Conservation (phyloP, 2,797 vertebrate species). For the Cyclopterus lumpus region DNA sequence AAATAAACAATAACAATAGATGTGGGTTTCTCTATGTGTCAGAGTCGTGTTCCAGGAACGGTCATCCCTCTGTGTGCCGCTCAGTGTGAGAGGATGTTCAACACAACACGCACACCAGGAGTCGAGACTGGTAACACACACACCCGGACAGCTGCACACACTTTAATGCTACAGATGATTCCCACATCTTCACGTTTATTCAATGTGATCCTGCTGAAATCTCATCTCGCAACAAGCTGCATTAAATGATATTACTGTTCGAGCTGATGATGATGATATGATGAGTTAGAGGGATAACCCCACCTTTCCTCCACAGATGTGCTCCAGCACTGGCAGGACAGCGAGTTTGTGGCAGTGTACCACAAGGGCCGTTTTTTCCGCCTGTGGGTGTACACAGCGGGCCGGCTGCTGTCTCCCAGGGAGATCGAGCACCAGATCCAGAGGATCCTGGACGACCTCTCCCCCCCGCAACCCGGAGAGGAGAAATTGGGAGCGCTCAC, state of each 20-base stretch:
- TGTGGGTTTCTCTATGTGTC: conserved; percentile 9
- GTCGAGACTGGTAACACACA: conserved; percentile 81
- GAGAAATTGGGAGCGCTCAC: conserved; percentile 89
- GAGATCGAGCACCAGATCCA: conserved; percentile 90
- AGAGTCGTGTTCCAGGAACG: conserved; percentile 86
- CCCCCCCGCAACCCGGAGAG: conserved; percentile 82
- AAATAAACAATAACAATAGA: background rate
- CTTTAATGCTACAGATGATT: background rate
- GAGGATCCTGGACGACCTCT: conserved; percentile 86
- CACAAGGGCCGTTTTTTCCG: conserved; percentile 88
- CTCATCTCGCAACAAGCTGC: background rate
- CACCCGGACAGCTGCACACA: conserved; percentile 4
- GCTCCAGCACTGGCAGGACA: conserved; percentile 87
- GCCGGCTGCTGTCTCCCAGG: conserved; percentile 84
- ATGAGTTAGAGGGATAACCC: background rate
- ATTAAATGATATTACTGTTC: background rate
- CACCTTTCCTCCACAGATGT: conserved; percentile 71
- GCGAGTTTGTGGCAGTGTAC: conserved; percentile 88
- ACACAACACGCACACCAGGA: conserved; percentile 89
- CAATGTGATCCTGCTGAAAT: background rate
- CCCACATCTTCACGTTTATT: background rate
- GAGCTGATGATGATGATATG: background rate
- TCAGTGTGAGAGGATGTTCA: conserved; percentile 92
- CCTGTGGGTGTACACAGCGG: conserved; percentile 84
- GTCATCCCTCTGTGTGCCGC: conserved; percentile 89